Conservation (phyloP, 2,113 vertebrate genomes). For the Balaeniceps rex region DNA sequence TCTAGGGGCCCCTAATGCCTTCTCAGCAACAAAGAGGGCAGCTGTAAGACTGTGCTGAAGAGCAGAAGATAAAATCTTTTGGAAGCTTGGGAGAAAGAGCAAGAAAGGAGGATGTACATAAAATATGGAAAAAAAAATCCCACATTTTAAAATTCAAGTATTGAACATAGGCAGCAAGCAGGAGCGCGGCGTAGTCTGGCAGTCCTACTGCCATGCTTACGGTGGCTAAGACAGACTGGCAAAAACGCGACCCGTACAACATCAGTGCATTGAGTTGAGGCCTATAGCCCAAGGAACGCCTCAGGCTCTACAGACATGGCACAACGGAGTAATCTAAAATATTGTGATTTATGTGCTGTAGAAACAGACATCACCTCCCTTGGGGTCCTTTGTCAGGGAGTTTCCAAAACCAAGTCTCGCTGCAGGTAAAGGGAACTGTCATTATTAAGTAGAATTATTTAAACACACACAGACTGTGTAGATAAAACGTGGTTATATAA, state of each 20-base stretch:
- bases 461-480: neutral
- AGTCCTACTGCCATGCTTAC: neutral
- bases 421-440: neutral
- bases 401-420: neutral
- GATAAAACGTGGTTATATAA: conserved; percentile 6
- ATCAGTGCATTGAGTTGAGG: neutral
- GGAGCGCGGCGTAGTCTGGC: neutral
- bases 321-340: neutral
- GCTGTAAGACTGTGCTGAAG: neutral
- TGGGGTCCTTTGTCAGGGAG: neutral
- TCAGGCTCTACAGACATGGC: neutral
- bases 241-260: neutral
- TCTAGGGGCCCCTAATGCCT: neutral
- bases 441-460: neutral
- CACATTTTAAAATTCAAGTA: neutral
- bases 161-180: neutral
- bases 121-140: neutral
- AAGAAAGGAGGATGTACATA: neutral
- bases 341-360: neutral
- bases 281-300: neutral
- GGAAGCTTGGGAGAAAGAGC: neutral
- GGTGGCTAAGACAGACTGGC: neutral
- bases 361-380: neutral
- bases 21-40: neutral
- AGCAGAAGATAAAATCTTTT: neutral